Conservation (phyloP, 1,140 invertebrate genomes). For the Aphis gossypii region DNA sequence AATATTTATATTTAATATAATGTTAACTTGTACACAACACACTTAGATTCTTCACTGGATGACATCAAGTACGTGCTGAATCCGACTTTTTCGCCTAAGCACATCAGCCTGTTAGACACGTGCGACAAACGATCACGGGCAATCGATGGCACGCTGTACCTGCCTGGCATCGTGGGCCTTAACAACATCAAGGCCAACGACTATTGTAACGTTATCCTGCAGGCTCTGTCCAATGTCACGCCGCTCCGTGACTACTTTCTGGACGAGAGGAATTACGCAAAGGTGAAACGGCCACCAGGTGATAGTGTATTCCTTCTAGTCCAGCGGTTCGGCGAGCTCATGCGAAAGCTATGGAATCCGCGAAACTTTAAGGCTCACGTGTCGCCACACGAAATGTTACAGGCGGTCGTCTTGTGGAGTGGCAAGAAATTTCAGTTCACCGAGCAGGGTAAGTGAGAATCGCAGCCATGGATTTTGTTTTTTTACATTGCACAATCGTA, state of each 20-base stretch:
- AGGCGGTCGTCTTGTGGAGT: constrained; percentile 97
- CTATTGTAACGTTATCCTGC: constrained; percentile 94
- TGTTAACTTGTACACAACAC: not conserved
- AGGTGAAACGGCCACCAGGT: constrained; percentile 89
- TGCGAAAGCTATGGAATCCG: constrained; percentile 99
- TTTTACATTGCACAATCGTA: too few species aligned
- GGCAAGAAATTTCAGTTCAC: constrained; percentile 99
- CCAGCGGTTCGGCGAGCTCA: constrained; percentile 95
- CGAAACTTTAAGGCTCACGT: constrained; percentile 99
- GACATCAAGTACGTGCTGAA: constrained; percentile 99
- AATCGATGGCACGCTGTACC: constrained; percentile 95
- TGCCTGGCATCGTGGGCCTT: constrained; percentile 94
- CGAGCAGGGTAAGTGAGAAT: constrained; percentile 80
- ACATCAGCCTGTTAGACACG: constrained; percentile 82
- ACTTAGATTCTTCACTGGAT: constrained; percentile 93
- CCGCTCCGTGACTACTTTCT: constrained; percentile 95
- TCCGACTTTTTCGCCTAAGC: constrained; percentile 88
- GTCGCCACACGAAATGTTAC: constrained; percentile 99
- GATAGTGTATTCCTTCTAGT: constrained; percentile 91
- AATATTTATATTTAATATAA: not conserved
- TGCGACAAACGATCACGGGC: constrained; percentile 90
- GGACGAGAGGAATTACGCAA: constrained; percentile 88
- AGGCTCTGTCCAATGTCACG: constrained; percentile 93
- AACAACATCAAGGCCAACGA: constrained; percentile 99
- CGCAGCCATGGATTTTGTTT: not conserved